Conservation (phyloP, 2,797 vertebrate species). For the Leucoraja ocellata region DNA sequence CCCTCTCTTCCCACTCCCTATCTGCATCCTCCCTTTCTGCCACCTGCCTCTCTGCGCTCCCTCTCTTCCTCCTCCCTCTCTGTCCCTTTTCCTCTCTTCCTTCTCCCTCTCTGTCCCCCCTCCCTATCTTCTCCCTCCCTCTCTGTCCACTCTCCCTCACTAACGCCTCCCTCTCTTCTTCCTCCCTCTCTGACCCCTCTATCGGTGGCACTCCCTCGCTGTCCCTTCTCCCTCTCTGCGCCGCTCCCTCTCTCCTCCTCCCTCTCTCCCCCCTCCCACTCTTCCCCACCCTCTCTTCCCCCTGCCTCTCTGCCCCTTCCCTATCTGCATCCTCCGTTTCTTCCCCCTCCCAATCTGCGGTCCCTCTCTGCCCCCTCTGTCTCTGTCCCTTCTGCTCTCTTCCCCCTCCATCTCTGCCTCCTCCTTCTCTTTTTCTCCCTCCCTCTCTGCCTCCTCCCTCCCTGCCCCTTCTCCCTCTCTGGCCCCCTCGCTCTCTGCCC, state of each 20-base stretch:
- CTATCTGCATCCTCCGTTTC: not conserved
- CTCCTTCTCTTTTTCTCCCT: not conserved
- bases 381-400: not conserved
- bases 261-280: not conserved
- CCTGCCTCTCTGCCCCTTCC: no score
- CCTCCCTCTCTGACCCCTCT: no score
- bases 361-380: no score
- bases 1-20: slow-evolving; percentile 40
- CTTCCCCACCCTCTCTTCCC: not conserved
- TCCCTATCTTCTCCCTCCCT: no score
- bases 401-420: not conserved
- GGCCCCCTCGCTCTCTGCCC: not conserved
- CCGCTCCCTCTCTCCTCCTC: slow-evolving; percentile 27
- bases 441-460: not conserved
- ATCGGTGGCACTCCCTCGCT: rapidly evolving
- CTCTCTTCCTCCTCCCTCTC: no score
- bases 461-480: no score
- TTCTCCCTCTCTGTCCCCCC: no score
- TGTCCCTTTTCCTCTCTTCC: no score
- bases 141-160: no score
- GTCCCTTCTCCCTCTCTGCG: not conserved
- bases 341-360: not conserved
- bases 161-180: no score
- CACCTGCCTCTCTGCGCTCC: no score
- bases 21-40: no score